Base-by-base conservation (phyloP, 1,140 invertebrate species). In the Maniola jurtina region DNA sequence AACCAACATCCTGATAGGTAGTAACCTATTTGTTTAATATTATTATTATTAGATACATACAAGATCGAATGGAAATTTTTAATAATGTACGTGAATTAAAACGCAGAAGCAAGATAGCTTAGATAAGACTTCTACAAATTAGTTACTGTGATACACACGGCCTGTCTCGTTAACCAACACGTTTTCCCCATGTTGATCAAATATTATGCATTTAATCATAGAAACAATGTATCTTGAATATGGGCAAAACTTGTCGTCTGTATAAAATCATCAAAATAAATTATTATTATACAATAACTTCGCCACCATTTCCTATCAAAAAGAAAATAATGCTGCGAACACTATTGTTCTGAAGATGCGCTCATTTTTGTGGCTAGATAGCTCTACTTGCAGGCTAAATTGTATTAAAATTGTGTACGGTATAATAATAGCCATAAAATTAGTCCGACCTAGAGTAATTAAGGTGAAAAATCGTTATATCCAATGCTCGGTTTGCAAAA, bases 51-150 rank as follows among this genome's bases (percentile, higher is more conserved):
- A 45, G 42, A 45, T 11, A 45, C 25, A 52, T 55, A 9, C 38
- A 38, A 64, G 16, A 59, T 60, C 16, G 36, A 64, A 40, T 69
- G 67, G 62, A 65, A 69, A 47, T 69, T 69, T 69, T 69, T 64
- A 36, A 58, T 57, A 42, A 42, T 54, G 48, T 60, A 64, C 58
- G 42, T 61, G 62, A 64, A 61, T 64, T 64, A 40, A 56, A 54
- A 54, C 61, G 48, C 60, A 68, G 35, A 55, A 55, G 25, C 38
- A 35, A 40, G 38, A 35, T 40, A 40, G 36, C 13, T 36, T 13
- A 58, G 67, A 69, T 69, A 69, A 69, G 50, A 52, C n/a, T 25
- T 40, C 4, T 63, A 59, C 47, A 54, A 59, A 68, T 54, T 42
- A 69, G n/a, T 48, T n/a, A 11, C 47, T 35, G 7, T 54, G 60